Base-by-base conservation (phyloP, 1,140 invertebrate species). In the Ostrea edulis region DNA sequence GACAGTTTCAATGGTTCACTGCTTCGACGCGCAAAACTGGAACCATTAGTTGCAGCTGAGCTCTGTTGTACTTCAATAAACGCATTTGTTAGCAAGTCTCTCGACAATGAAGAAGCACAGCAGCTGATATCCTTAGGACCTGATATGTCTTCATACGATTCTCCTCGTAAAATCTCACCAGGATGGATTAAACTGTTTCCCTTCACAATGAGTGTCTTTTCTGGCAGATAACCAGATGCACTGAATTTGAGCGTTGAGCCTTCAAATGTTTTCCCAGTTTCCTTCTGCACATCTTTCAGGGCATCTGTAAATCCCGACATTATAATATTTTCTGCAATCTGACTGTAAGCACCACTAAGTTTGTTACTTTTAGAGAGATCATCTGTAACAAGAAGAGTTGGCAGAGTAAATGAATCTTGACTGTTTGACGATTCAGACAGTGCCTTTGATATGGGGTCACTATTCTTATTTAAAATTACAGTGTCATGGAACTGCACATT, bases 1-100 rank as follows among this genome's bases (percentile, higher is more conserved):
- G 92, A 93, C 17, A 92, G 86, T 29, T 89, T 87, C n/a, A 93
- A 85, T 12, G 92, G 92, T 82, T 93, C 92, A 86, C 92, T 93
- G 85, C 92, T 93, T 4, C 92, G 87, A n/a, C 92, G 84, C 9
- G 90, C 88, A 58, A 91, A 91, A n/a, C 82, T 90, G 22, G 86
- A 86, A 35, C 89, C 89, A 58, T 92, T 91, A 22, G 89, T 82
- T 0, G 22, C 22, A 14, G 22, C 68, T 29, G 68, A 77, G 14
- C 82, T 87, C 8, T 90, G 86, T 44, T 87, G 82, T 65, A 87
- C 89, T 71, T 93, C 92, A 53, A 92, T 90, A 81, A 89, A 87
- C 17, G 87, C 86, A 51, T 82, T 90, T n/a, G 87, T 89, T 8
- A 89, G 84, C 12, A 89, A 77, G 68, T 89, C 89, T 84, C 89